Percentiles rank a stretch among this genome's conserved stretches.
These are phyloP conservation scores for Ophion costatus DNA, from an alignment of 2,888 invertebrate genomes.

Conservation along the genomic window DNA sequence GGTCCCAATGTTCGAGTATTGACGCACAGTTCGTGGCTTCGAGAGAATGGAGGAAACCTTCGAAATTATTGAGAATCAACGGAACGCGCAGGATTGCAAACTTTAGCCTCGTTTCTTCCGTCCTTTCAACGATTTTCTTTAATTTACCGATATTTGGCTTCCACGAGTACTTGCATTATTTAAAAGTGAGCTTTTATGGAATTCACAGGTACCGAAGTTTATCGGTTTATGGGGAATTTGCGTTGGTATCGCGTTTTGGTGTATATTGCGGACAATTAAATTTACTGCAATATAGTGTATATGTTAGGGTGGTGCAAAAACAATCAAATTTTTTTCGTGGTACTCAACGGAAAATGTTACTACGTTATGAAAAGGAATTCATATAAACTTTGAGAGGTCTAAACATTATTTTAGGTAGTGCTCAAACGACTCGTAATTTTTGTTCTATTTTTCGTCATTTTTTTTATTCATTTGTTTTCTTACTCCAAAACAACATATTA, in stretches of 20 bases:
- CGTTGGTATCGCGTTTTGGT: neutral
- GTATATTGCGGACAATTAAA: neutral
- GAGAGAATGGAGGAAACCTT: neutral
- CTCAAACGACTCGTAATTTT: no score
- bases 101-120: neutral
- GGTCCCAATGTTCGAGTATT: slow-evolving; percentile 7
- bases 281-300: neutral
- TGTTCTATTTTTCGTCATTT: no score
- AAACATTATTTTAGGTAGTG: no score
- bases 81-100: neutral
- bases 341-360: no score
- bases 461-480: no score
- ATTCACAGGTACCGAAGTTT: neutral
- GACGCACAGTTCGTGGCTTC: neutral
- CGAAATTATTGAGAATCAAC: neutral
- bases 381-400: no score
- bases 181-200: neutral
- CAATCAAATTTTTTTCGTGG: no score
- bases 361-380: no score
- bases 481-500: no score
- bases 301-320: no score
- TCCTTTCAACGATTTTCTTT: neutral
- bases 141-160: neutral
- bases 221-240: neutral
- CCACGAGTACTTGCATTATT: neutral